A percentile compares a stretch with the other conserved stretches of the same genome.
These are phyloP conservation scores for Limnothrissa miodon DNA, from an alignment of 2,113 vertebrate species.

Conservation along the genomic window DNA sequence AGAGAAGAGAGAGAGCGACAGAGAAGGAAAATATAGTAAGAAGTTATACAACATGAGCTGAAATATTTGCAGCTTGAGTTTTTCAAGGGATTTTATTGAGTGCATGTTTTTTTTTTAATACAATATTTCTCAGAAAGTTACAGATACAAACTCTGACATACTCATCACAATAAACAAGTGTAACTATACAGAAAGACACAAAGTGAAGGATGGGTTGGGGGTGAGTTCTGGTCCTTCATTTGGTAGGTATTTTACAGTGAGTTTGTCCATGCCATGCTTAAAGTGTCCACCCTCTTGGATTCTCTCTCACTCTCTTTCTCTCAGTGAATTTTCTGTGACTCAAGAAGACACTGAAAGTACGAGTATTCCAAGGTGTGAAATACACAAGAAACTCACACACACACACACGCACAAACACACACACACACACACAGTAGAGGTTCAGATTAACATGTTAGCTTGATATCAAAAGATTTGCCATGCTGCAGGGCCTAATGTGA, in stretches of 20 bases:
- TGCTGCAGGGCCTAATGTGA: neutral
- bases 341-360: neutral
- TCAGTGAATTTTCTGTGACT: neutral
- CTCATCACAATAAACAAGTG: constrained; percentile 78
- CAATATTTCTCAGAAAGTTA: constrained; percentile 81
- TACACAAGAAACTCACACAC: neutral
- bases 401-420: neutral
- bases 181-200: constrained; percentile 69
- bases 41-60: neutral
- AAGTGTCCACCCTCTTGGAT: constrained; percentile 30
- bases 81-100: constrained; percentile 78
- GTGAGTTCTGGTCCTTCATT: constrained; percentile 48
- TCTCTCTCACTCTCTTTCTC: neutral
- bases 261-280: constrained; percentile 48
- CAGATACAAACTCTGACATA: constrained; percentile 79
- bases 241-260: constrained; percentile 60
- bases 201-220: constrained; percentile 39
- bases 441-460: neutral
- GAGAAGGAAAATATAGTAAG: neutral
- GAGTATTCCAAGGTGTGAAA: neutral
- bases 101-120: constrained; percentile 75
- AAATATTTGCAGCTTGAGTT: neutral
- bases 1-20: constrained; percentile 6
- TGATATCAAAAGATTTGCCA: neutral
- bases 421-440: neutral